Percentiles rank a stretch among this genome's conserved stretches.
phyloP scores from a whole-genome alignment of 2,888 invertebrate species.

The Melinaea marsaeus region DNA sequence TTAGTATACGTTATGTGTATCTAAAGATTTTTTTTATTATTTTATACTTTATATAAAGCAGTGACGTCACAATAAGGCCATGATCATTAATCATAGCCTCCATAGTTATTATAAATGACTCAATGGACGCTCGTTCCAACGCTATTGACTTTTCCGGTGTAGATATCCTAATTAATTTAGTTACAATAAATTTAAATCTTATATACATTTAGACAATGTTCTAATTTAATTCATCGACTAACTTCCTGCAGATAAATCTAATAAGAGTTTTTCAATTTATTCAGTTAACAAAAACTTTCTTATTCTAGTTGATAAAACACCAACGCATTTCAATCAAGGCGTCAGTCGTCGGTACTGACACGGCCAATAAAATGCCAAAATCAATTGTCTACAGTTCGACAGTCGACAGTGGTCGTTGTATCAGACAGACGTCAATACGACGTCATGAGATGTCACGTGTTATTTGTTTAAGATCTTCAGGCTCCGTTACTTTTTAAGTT shows the following conservation, averaged over 20 bases:
- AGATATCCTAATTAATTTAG: slow-evolving; percentile 51
- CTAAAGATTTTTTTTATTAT: too few species aligned
- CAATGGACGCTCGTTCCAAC: slow-evolving; percentile 58
- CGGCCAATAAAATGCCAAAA: slow-evolving; percentile 56
- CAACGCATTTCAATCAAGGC: slow-evolving; percentile 57
- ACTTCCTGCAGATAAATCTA: not conserved
- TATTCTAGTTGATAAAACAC: slow-evolving; percentile 24
- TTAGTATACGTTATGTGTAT: too few species aligned
- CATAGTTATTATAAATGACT: slow-evolving; percentile 66
- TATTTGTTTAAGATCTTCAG: not conserved
- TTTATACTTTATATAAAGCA: slow-evolving; percentile 19
- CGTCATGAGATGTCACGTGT: slow-evolving; percentile 5
- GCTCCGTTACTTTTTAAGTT: not conserved
- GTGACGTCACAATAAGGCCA: slow-evolving; percentile 45
- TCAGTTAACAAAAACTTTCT: not conserved
- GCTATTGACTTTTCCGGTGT: slow-evolving; percentile 65
- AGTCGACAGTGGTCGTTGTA: slow-evolving; percentile 33
- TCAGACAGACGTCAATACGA: slow-evolving; percentile 24
- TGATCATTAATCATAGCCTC: slow-evolving; percentile 70
- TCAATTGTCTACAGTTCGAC: slow-evolving; percentile 49
- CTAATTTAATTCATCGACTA: not conserved
- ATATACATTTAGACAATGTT: slow-evolving; percentile 3
- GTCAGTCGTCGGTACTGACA: slow-evolving; percentile 48
- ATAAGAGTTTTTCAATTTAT: not conserved
- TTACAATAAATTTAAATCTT: slow-evolving; percentile 57